Conservation (phyloP, 2,888 invertebrate species). For the Tiliacea aurago region DNA sequence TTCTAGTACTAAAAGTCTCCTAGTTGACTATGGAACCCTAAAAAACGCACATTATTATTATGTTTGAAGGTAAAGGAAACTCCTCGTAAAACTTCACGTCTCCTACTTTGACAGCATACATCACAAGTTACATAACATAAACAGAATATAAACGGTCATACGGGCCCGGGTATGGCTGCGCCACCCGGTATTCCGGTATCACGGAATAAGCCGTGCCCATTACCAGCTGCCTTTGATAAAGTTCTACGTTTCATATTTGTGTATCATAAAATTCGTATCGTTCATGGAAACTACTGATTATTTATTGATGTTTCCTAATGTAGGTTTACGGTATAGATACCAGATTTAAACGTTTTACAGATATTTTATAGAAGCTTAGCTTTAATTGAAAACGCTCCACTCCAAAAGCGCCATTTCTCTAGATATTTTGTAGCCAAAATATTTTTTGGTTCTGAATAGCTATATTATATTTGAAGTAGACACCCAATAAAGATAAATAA, state of each 20-base stretch:
- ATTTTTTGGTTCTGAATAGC: neutral
- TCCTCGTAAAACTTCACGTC: slow-evolving; percentile 35
- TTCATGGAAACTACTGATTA: slow-evolving; percentile 42
- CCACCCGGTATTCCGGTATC: slow-evolving; percentile 20
- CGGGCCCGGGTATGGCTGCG: neutral
- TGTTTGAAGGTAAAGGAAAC: slow-evolving; percentile 38
- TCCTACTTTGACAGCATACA: slow-evolving; percentile 30
- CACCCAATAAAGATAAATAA: no score
- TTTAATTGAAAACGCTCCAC: neutral
- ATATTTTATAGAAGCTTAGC: neutral
- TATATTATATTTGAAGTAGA: neutral
- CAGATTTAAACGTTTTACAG: neutral
- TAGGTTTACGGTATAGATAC: neutral
- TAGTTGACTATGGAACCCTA: no score
- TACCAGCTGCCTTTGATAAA: slow-evolving; percentile 41
- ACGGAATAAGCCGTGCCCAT: slow-evolving; percentile 32
- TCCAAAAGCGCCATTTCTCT: neutral
- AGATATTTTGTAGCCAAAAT: neutral
- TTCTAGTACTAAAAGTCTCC: no score
- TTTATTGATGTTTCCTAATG: neutral
- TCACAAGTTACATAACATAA: slow-evolving; percentile 44
- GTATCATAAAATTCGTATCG: slow-evolving; percentile 42
- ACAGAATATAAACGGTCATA: slow-evolving; percentile 36
- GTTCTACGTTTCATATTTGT: slow-evolving; percentile 41
- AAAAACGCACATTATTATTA: neutral